Conservation (phyloP, 2,888 invertebrate species). For the Hyalella azteca region DNA sequence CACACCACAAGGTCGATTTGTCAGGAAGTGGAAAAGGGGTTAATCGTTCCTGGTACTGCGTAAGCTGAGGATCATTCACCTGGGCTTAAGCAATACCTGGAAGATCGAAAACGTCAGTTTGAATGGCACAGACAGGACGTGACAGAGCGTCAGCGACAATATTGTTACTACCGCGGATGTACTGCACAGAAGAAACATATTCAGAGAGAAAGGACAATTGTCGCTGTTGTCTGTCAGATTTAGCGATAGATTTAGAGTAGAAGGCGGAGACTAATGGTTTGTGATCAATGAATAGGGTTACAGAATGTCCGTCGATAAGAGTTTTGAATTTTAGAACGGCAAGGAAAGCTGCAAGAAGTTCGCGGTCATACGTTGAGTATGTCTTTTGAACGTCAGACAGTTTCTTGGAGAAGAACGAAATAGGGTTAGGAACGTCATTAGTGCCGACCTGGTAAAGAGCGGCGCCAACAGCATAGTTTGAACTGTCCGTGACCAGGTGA, state of each 20-base stretch:
- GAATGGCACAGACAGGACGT: too few relatives aligned
- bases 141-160: too few relatives aligned
- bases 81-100: too few relatives aligned
- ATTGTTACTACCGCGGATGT: too few relatives aligned
- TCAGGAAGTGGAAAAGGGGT: too few relatives aligned
- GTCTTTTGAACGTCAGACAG: conserved; percentile 13
- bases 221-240: conserved; percentile 33
- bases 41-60: too few relatives aligned
- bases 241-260: neutral
- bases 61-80: too few relatives aligned
- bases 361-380: conserved; percentile 19
- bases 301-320: neutral
- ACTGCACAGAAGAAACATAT: too few relatives aligned
- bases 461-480: conserved; percentile 8
- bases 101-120: too few relatives aligned
- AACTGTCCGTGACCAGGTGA: conserved; percentile 28
- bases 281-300: conserved; percentile 25
- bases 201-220: too few relatives aligned
- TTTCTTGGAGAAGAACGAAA: conserved; percentile 37
- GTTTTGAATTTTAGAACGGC: conserved; percentile 8
- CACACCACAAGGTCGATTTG: too few relatives aligned
- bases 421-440: neutral
- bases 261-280: too few relatives aligned
- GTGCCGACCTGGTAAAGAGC: neutral
- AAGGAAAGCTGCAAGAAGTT: conserved; percentile 20